A percentile compares a stretch with the other conserved stretches of the same genome.
Conservation (phyloP, 2,888 invertebrate genomes). For the Aphrophora alni region DNA sequence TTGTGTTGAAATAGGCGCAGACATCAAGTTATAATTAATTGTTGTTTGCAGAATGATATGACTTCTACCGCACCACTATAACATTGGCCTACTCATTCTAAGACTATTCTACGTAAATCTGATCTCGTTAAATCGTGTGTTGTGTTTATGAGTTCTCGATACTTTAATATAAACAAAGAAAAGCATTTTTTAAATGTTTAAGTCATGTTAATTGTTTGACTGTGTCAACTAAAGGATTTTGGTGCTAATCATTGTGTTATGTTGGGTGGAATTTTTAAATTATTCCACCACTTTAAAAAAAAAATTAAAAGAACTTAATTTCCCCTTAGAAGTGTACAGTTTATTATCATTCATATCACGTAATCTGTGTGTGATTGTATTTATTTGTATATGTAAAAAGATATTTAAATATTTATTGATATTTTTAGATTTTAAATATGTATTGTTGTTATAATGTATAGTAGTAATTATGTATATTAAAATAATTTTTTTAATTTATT, state of each 20-base stretch:
- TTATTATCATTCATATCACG: not conserved
- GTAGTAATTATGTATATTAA: not conserved
- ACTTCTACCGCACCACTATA: not conserved
- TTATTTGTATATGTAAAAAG: not conserved
- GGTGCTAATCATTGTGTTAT: not conserved
- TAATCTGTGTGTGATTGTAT: not conserved
- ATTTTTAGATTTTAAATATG: not conserved
- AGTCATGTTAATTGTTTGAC: not conserved
- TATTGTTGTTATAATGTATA: not conserved
- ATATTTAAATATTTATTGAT: not conserved
- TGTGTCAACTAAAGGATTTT: not conserved
- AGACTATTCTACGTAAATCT: not conserved
- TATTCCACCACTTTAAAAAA: not conserved
- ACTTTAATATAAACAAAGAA: not conserved
- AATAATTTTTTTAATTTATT: not conserved
- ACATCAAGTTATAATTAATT: not conserved
- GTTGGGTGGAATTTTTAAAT: not conserved
- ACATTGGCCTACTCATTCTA: not conserved
- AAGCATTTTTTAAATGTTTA: not conserved
- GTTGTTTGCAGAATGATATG: not conserved
- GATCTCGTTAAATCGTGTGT: not conserved
- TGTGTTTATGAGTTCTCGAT: not conserved
- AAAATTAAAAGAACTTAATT: not conserved
- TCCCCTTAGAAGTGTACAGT: not conserved
- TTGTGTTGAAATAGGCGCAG: not conserved